Evolutionary conservation across 2,888 invertebrate genomes (phyloP).

Genomic region (Odontocolon sp.): DNA sequence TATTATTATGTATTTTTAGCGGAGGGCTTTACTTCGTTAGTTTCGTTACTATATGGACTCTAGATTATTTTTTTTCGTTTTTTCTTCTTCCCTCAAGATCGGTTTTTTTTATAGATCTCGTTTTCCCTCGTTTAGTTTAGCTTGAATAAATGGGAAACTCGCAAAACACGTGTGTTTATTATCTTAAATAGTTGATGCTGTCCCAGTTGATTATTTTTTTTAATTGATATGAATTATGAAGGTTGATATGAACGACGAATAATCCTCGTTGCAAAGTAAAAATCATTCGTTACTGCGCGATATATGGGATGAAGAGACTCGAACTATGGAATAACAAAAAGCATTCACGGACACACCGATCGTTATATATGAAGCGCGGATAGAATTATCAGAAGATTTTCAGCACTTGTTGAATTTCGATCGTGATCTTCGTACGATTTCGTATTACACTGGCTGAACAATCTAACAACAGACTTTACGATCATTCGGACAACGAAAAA

Average conservation of each 20-base stretch:
- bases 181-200: background rate
- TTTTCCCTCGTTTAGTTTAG: background rate
- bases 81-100: background rate
- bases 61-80: conserved; percentile 23
- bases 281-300: background rate
- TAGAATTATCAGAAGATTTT: background rate
- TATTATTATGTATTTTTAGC: conserved; percentile 54
- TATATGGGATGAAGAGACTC: background rate
- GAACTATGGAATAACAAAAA: conserved; percentile 1
- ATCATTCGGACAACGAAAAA: background rate
- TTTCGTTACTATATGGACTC: conserved; percentile 58
- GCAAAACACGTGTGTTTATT: background rate
- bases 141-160: background rate
- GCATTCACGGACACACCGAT: background rate
- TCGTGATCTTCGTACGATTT: background rate
- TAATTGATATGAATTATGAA: conserved; percentile 21
- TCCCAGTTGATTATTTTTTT: background rate
- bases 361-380: background rate
- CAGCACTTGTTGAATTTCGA: background rate
- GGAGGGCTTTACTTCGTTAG: conserved; percentile 66
- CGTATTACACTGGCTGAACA: background rate
- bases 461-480: background rate
- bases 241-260: conserved; percentile 10
- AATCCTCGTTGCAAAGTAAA: background rate
- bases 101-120: background rate